Percentiles rank a stretch among this genome's conserved stretches.
These are phyloP conservation scores for Mastigias papua DNA, from an alignment of 30 jellyfish, hydroid and myxozoan genomes.

Conservation along the genomic window DNA sequence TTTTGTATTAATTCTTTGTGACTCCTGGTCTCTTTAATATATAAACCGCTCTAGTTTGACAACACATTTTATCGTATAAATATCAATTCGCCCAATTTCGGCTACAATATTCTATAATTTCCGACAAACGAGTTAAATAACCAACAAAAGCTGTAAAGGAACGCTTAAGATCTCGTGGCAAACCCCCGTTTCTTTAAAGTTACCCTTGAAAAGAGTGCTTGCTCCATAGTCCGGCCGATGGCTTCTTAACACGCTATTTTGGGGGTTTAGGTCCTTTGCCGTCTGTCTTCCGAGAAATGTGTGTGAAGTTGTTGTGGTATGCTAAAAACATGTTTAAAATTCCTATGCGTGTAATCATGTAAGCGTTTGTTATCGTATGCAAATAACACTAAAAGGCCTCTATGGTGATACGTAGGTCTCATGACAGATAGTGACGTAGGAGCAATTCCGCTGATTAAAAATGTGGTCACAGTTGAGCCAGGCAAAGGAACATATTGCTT, in stretches of 20 bases:
- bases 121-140: slow-evolving; percentile 34
- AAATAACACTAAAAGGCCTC: neutral
- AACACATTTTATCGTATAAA: slow-evolving; percentile 81
- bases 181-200: neutral
- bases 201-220: neutral
- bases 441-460: neutral
- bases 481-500: neutral
- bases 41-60: slow-evolving; percentile 78
- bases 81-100: slow-evolving; percentile 52
- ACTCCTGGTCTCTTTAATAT: slow-evolving; percentile 88
- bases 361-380: neutral
- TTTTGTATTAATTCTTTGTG: slow-evolving; percentile 75
- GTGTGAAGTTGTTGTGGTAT: neutral
- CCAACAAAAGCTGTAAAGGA: slow-evolving; percentile 27
- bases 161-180: neutral
- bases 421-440: slow-evolving; percentile 3
- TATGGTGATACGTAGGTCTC: neutral
- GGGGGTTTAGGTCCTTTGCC: neutral
- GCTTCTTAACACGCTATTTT: neutral
- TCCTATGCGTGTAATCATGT: slow-evolving; percentile 8
- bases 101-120: slow-evolving; percentile 30
- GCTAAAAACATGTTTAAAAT: slow-evolving; percentile 5
- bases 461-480: neutral
- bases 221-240: neutral
- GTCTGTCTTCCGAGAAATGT: neutral